Evolutionary conservation across 2,888 invertebrate species (phyloP).

Genomic region (Plemyria rubiginata): DNA sequence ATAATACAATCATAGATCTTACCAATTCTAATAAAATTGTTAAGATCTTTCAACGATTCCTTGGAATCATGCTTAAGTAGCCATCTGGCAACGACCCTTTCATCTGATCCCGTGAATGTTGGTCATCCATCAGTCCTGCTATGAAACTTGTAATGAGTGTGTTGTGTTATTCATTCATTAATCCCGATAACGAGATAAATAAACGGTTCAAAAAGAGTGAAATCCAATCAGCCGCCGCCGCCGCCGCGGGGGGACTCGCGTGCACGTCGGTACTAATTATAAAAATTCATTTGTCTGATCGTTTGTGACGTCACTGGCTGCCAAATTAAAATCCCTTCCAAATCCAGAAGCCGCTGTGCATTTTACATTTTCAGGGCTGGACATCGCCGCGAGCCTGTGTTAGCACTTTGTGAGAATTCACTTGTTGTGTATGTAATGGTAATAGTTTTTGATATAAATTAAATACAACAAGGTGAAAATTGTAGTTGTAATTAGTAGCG

Average conservation of each 20-base stretch:
- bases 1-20: too few relatives aligned
- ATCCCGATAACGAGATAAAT: constrained; percentile 30
- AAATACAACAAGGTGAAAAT: too few relatives aligned
- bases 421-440: too few relatives aligned
- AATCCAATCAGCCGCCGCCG: constrained; percentile 23
- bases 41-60: neutral
- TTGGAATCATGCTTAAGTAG: neutral
- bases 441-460: too few relatives aligned
- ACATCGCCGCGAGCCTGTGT: neutral
- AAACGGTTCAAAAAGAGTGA: constrained; percentile 17
- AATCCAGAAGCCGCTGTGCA: constrained; percentile 2
- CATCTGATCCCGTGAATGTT: neutral
- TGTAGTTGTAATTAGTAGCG: too few relatives aligned
- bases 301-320: constrained; percentile 21
- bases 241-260: neutral
- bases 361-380: constrained; percentile 1
- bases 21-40: too few relatives aligned
- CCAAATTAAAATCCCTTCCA: constrained; percentile 10
- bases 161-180: constrained; percentile 14
- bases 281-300: constrained; percentile 22
- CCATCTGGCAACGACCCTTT: neutral
- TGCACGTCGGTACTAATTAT: constrained; percentile 22
- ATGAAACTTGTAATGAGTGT: neutral
- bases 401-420: neutral
- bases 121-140: neutral